Evolutionary conservation across 2,113 vertebrate species (phyloP), one percentile per base, ranked within the genome.

Genomic region (Coptodon bakossiorum): DNA sequence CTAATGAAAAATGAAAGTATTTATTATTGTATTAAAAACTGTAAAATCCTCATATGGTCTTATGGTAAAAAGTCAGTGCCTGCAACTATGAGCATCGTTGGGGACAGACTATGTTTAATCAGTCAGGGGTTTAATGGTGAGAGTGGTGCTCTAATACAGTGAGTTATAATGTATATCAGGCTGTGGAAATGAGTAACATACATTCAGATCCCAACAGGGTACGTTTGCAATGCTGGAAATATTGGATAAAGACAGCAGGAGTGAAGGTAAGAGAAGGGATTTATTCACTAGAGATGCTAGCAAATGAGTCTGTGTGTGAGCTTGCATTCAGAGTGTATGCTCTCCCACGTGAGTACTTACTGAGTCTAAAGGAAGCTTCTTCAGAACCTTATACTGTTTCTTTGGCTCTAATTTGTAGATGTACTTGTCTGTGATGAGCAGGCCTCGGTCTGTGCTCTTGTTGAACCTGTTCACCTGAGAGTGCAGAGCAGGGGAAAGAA

Each of bases 401-500:
- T 92, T 95, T 0, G 98, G 97, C 27, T 98, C 97, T 91, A 99
- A 88, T 92, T 98, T 98, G 97, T 98, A 98, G 86, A 99, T 19
- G 86, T 96, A 97, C 84, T 95, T 97, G 90, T 99, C 98, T 0
- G 98, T 99, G 92, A 99, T 66, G 10, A 99, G 95, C 11, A 99
- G 90, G 9, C 97, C 97, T 4, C 98, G 94, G 93, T 99, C 98
- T 5, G 97, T 96, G 88, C 96, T 96, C 93, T 97, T 98, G 84
- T 96, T 97, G 80, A 98, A 99, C 85, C 97, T 96, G 84, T 98
- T 99, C 83, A 98, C 94, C 98, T 99, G 93, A 3, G 84, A 78
- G 8, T 80, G 71, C 2, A 68, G 11, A 45, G 3, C 19, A 81
- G 13, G 3, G 6, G 36, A 31, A 73, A 14, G 16, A 83, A 19